Evolutionary conservation across 1,140 invertebrate species (phyloP), one percentile per base, ranked within the genome.

Genomic region (Helicoverpa zea): DNA sequence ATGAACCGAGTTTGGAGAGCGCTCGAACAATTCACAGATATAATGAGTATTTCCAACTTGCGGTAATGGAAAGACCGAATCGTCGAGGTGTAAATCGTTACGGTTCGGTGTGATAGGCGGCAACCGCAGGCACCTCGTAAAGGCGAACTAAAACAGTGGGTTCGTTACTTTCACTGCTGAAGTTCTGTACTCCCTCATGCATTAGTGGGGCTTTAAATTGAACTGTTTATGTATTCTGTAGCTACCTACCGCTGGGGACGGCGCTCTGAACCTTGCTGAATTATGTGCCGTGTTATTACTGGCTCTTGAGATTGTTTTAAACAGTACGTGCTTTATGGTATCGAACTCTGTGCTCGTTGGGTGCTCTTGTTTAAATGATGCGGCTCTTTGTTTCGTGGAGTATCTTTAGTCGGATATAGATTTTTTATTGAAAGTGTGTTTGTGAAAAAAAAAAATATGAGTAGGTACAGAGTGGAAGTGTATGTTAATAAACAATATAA

Each of bases 141-240:
- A 81, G 61, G 77, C 72, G 58, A 84, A 81, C 83, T 82, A 80
- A 84, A 84, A 82, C 83, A 84, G 72, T 80, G 73, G 54, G 58
- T 76, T 83, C 83, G 81, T 81, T 86, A 87, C 76, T 87, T 85
- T 82, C 73, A 84, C 81, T 79, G 81, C 79, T 81, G 52, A 88
- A 87, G 85, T 90, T 88, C 76, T 80, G 61, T 74, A 66, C 81
- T 84, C 77, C 80, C 86, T 82, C 78, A 80, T 85, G 79, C 74
- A 83, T 81, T 82, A 85, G 83, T 76, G 66, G 72, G 83, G 80
- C 83, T 89, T 87, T 87, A 88, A 88, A 88, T 86, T 87, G 85
- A 89, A 84, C 84, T 88, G 87, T 88, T 89, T 87, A 86, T 84
- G 87, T 88, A 87, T 89, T 87, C 82, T 68, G 76, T 80, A 84